Base-by-base conservation (phyloP, 2,888 invertebrate genomes). In the Adelognathus sp. region DNA sequence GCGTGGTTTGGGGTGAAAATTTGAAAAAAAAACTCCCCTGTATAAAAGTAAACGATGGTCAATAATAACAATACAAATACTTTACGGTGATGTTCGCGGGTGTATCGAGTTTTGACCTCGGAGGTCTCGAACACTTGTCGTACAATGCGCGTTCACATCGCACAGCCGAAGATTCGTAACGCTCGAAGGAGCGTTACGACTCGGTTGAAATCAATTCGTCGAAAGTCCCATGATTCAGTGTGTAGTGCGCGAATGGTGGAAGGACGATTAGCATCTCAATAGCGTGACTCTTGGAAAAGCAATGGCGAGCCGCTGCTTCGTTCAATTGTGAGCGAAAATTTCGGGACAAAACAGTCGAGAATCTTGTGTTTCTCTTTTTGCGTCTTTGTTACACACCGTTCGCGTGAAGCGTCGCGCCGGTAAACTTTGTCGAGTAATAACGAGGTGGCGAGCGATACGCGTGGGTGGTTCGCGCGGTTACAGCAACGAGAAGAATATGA, bases 181-280 rank as follows among this genome's bases (percentile, higher is more conserved):
- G 63, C 16, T 50, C 63, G 63, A 64, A 33, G 11, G 33, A 31
- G 11, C 33, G 9, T n/a, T n/a, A n/a, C 46, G 33, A 33, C 18
- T 64, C 63, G 63, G 18, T 63, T n/a, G 44, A 31, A 33, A 18
- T 50, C 21, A 9, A 64, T 64, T 64, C 46, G 63, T 21, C 31
- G 33, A 46, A 46, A 33, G 33, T 50, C 33, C 5, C 16, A 31
- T 50, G 46, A 16, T 64, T 31, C 46, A 64, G 29, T 2, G 33
- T 7, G 31, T 4, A 31, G n/a, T n/a, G n/a, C 33, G 21, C 31
- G 18, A 64, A 33, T 54, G 54, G 14, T 36, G 36, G 5, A n/a
- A 24, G 46, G 9, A 0, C 11, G 11, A 50, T 36, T 36, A 11
- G 36, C 36, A 36, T 36, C 9, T n/a, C n/a, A 36, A 36, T n/a